Evolutionary conservation across 1,140 invertebrate species (phyloP).

Genomic region (Drosophila busckii): DNA sequence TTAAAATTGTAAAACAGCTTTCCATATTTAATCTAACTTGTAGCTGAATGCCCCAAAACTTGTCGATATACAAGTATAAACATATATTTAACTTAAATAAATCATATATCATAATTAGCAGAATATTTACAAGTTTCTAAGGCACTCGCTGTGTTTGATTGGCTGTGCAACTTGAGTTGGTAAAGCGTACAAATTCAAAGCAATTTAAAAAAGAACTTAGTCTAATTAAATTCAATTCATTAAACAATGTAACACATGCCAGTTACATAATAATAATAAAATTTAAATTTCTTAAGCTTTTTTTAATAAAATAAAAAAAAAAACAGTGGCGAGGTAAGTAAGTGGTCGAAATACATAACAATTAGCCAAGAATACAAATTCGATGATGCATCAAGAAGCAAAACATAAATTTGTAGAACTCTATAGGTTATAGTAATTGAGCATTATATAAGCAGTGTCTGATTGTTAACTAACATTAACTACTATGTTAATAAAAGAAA

Average conservation of each 20-base stretch:
- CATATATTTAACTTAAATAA: constrained; percentile 10
- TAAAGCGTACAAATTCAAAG: constrained; percentile 44
- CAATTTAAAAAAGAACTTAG: constrained; percentile 6
- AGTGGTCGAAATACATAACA: constrained; percentile 43
- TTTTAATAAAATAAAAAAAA: no score
- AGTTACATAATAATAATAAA: constrained; percentile 15
- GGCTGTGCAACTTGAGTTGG: constrained; percentile 40
- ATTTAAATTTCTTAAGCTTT: constrained; percentile 39
- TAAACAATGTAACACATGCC: constrained; percentile 1
- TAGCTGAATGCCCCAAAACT: constrained; percentile 41
- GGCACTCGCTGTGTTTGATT: constrained; percentile 41
- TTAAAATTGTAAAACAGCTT: constrained; percentile 18
- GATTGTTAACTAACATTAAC: constrained; percentile 7
- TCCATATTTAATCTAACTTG: constrained; percentile 40
- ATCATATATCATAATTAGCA: constrained; percentile 8
- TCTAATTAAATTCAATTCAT: constrained; percentile 9
- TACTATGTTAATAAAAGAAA: not conserved
- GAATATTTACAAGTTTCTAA: constrained; percentile 30
- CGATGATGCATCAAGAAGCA: constrained; percentile 38
- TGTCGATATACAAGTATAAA: constrained; percentile 14
- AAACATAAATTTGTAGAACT: constrained; percentile 57
- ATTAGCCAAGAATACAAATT: constrained; percentile 43
- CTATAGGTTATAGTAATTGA: constrained; percentile 50
- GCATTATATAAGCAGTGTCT: constrained; percentile 25
- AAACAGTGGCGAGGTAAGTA: constrained; percentile 67